phyloP scores from a whole-genome alignment of 2,888 invertebrate species.

The Crematogaster levior region DNA sequence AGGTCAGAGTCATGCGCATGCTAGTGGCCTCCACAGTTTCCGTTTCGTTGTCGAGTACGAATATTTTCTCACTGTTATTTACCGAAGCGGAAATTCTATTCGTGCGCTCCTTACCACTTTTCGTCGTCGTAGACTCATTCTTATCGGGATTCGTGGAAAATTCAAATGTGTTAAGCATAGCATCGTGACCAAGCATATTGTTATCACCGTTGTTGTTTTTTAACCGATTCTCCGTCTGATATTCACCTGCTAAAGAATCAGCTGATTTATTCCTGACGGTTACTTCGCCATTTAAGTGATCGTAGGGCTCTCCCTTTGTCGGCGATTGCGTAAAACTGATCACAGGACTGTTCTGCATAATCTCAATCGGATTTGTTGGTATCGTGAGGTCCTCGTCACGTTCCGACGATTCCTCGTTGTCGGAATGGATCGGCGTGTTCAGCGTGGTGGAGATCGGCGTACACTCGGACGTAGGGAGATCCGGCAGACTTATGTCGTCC shows the following conservation, averaged over 20 bases:
- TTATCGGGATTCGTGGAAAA: conserved; percentile 41
- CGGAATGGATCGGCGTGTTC: conserved; percentile 84
- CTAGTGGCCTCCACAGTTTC: conserved; percentile 17
- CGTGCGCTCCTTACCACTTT: conserved; percentile 23
- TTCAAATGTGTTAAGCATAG: conserved; percentile 54
- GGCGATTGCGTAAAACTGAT: conserved; percentile 83
- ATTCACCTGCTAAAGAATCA: conserved; percentile 77
- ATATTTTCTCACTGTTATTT: conserved; percentile 39
- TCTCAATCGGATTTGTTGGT: conserved; percentile 82
- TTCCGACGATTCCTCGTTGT: conserved; percentile 82
- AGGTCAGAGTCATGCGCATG: conserved; percentile 42
- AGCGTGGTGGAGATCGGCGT: conserved; percentile 83
- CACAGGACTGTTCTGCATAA: conserved; percentile 82
- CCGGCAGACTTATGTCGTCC: conserved; percentile 83
- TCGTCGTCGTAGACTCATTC: conserved; percentile 8
- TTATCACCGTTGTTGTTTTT: conserved; percentile 43
- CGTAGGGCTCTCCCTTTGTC: conserved; percentile 78
- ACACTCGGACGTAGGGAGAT: conserved; percentile 82
- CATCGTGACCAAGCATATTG: conserved; percentile 36
- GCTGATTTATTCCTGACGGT: conserved; percentile 63
- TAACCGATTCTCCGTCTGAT: conserved; percentile 68
- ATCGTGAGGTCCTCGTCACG: conserved; percentile 74
- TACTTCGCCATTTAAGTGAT: conserved; percentile 69
- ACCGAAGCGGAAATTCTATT: neutral
- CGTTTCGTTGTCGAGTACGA: conserved; percentile 28